phyloP scores from a whole-genome alignment of 1,140 invertebrate genomes.

The Hyposmocoma kahamanoa region DNA sequence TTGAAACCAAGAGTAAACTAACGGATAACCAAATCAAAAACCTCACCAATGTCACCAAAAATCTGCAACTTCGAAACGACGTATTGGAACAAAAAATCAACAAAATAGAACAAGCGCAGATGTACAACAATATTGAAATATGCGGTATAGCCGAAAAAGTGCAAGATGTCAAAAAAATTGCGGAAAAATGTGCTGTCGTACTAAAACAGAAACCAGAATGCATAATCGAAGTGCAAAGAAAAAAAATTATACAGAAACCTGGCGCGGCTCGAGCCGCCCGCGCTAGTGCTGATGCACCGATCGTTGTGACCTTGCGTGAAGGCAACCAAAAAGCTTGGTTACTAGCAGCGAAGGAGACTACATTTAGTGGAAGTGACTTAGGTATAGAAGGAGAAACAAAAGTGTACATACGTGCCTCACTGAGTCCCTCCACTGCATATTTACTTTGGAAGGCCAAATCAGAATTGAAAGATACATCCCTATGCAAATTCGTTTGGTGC shows the following conservation, averaged over 20 bases:
- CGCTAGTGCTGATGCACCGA: background rate
- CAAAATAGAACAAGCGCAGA: background rate
- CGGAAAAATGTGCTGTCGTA: background rate
- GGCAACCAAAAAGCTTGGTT: background rate
- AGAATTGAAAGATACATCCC: background rate
- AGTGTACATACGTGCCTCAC: constrained; percentile 10
- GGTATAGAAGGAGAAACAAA: background rate
- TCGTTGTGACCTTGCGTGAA: background rate
- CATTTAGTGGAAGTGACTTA: background rate
- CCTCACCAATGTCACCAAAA: background rate
- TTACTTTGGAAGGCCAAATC: constrained; percentile 13
- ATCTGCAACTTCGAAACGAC: background rate
- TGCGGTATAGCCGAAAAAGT: background rate
- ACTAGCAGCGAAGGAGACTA: background rate
- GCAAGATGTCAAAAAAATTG: background rate
- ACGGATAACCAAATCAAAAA: background rate
- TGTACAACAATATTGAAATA: background rate
- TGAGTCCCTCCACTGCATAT: constrained; percentile 9
- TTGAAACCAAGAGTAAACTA: background rate
- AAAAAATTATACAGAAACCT: background rate
- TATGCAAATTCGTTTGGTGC: constrained; percentile 15
- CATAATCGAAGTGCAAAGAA: background rate
- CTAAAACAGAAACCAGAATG: background rate
- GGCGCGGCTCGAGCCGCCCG: background rate
- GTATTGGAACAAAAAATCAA: background rate